phyloP scores from a whole-genome alignment of 2,888 invertebrate species.

The Torymus auratus region DNA sequence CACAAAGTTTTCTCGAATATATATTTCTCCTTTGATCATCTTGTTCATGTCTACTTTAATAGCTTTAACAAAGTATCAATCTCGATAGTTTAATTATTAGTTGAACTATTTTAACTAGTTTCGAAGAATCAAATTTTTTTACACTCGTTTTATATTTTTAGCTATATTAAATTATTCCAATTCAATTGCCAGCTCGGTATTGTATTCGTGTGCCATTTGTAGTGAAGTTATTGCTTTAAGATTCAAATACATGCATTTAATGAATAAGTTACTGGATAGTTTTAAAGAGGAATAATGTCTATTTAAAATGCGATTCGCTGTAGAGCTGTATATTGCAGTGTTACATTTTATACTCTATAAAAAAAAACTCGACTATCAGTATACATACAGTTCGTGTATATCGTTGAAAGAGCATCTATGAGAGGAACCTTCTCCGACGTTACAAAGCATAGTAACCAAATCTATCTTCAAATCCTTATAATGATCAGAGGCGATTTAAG shows the following conservation, averaged over 20 bases:
- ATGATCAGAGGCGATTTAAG: constrained; percentile 37
- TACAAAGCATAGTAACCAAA: constrained; percentile 41
- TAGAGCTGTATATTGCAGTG: constrained; percentile 53
- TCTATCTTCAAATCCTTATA: constrained; percentile 50
- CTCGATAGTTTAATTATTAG: constrained; percentile 12
- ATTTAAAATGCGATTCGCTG: constrained; percentile 41
- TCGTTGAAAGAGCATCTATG: constrained; percentile 43
- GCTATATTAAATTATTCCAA: constrained; percentile 28
- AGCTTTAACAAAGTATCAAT: constrained; percentile 17
- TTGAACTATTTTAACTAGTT: background rate
- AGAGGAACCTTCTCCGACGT: constrained; percentile 45
- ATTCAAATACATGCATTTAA: constrained; percentile 50
- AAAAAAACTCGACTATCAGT: constrained; percentile 43
- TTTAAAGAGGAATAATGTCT: constrained; percentile 43
- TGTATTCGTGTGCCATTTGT: constrained; percentile 55
- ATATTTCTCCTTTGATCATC: constrained; percentile 7
- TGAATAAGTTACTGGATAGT: constrained; percentile 41
- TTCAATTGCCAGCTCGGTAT: constrained; percentile 47
- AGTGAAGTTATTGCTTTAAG: constrained; percentile 48
- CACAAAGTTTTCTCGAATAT: constrained; percentile 13
- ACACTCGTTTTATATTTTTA: constrained; percentile 4
- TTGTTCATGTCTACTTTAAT: background rate
- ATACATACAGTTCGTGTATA: constrained; percentile 49
- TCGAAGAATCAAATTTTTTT: constrained; percentile 10
- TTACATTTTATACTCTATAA: constrained; percentile 54